These are phyloP conservation scores for Drosophila ogumai DNA, from an alignment of 1,140 invertebrate species.

Conservation along the genomic window DNA sequence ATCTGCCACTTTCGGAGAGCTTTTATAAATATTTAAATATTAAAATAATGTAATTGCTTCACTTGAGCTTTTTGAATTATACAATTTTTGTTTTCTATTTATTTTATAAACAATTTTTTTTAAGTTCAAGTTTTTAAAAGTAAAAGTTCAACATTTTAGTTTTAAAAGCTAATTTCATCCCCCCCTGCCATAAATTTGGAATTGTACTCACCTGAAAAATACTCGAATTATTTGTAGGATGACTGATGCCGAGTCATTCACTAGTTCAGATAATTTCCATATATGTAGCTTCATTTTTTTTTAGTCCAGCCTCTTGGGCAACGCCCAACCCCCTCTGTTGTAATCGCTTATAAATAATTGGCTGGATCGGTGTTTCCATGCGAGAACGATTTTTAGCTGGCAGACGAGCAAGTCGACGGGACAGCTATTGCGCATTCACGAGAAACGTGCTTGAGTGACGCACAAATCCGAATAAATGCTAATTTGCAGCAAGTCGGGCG, in stretches of 20 bases:
- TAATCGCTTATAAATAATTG: constrained; percentile 24
- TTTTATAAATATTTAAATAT: constrained; percentile 1
- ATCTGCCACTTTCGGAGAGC: background rate
- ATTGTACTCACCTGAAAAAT: background rate
- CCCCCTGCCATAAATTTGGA: background rate
- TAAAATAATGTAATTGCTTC: background rate
- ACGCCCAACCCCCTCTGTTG: constrained; percentile 11
- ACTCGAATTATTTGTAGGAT: background rate
- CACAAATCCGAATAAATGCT: constrained; percentile 33
- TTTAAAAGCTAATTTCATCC: background rate
- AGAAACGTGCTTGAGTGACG: constrained; percentile 44
- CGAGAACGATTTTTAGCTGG: constrained; percentile 8
- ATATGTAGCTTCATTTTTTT: background rate
- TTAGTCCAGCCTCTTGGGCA: background rate
- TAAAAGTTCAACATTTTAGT: background rate
- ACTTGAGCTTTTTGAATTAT: background rate
- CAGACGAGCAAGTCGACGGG: background rate
- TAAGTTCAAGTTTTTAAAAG: background rate
- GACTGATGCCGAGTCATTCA: background rate
- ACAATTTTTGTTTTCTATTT: background rate
- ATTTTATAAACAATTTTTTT: background rate
- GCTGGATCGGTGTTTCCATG: constrained; percentile 19
- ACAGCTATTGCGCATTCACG: constrained; percentile 48
- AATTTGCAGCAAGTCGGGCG: constrained; percentile 35
- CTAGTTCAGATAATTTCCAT: background rate